These are phyloP conservation scores for Xylocopa sonorina DNA, from an alignment of 1,140 invertebrate species.

Conservation along the genomic window DNA sequence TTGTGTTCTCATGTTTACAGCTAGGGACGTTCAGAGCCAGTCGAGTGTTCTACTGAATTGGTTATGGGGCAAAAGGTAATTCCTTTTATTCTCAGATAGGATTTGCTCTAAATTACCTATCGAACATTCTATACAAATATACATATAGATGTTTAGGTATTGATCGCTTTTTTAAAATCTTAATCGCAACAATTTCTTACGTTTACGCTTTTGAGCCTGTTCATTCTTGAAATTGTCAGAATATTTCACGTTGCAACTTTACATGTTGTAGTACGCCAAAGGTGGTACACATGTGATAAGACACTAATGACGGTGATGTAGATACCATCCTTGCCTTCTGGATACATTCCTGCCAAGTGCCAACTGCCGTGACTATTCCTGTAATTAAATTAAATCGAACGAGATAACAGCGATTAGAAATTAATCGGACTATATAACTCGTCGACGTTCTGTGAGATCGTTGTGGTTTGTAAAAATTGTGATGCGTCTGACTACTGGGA, in stretches of 20 bases:
- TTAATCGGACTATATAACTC: background rate
- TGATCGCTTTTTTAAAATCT: too few relatives aligned
- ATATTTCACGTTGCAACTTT: too few relatives aligned
- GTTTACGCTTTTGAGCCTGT: too few relatives aligned
- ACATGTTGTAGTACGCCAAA: slow-evolving; percentile 80
- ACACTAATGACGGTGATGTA: slow-evolving; percentile 57
- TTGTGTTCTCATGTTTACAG: slow-evolving; percentile 80
- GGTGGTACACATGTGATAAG: slow-evolving; percentile 81
- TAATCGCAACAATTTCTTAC: too few relatives aligned
- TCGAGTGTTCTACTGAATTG: slow-evolving; percentile 90
- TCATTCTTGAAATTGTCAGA: background rate
- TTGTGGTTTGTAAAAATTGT: slow-evolving; percentile 6
- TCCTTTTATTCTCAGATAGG: background rate
- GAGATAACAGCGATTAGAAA: background rate
- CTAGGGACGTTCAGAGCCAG: slow-evolving; percentile 88
- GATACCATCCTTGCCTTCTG: slow-evolving; percentile 67
- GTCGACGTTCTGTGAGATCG: background rate
- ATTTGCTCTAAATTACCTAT: too few relatives aligned
- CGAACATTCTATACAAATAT: too few relatives aligned
- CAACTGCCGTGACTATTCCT: slow-evolving; percentile 71
- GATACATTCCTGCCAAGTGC: slow-evolving; percentile 78
- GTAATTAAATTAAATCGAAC: slow-evolving; percentile 40
- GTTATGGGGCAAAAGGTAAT: slow-evolving; percentile 86
- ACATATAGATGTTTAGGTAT: too few relatives aligned
- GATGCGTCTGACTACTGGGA: background rate